These are phyloP conservation scores for Zonitis immaculata DNA, from an alignment of 2,888 invertebrate species.

Conservation along the genomic window DNA sequence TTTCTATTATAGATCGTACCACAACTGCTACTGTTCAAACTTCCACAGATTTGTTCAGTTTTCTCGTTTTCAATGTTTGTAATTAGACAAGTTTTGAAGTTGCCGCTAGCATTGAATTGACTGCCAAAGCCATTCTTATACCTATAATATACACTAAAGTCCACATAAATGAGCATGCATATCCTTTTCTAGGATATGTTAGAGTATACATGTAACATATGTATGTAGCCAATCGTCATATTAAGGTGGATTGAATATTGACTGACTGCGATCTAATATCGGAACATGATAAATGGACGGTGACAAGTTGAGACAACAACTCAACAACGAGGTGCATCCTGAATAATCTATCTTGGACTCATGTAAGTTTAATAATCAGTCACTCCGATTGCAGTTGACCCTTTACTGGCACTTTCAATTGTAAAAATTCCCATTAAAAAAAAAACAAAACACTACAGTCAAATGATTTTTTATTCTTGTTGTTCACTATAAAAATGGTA, in stretches of 20 bases:
- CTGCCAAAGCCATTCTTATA: conserved; percentile 31
- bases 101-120: conserved; percentile 34
- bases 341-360: background rate
- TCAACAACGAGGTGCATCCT: background rate
- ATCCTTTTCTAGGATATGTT: conserved; percentile 11
- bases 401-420: too few relatives aligned
- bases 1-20: conserved; percentile 34
- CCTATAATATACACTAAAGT: conserved; percentile 12
- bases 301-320: background rate
- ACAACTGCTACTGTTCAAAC: conserved; percentile 29
- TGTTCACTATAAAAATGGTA: too few relatives aligned
- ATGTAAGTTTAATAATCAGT: background rate
- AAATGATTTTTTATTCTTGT: too few relatives aligned
- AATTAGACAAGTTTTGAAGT: conserved; percentile 41
- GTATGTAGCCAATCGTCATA: conserved; percentile 3
- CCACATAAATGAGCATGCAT: conserved; percentile 13
- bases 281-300: too few relatives aligned
- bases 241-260: background rate
- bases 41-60: conserved; percentile 40
- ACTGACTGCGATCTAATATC: background rate
- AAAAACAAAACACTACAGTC: too few relatives aligned
- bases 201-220: too few relatives aligned
- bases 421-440: too few relatives aligned
- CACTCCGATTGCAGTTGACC: too few relatives aligned
- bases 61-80: conserved; percentile 38